Conservation (phyloP, 2,113 vertebrate genomes). For the Albula goreensis region DNA sequence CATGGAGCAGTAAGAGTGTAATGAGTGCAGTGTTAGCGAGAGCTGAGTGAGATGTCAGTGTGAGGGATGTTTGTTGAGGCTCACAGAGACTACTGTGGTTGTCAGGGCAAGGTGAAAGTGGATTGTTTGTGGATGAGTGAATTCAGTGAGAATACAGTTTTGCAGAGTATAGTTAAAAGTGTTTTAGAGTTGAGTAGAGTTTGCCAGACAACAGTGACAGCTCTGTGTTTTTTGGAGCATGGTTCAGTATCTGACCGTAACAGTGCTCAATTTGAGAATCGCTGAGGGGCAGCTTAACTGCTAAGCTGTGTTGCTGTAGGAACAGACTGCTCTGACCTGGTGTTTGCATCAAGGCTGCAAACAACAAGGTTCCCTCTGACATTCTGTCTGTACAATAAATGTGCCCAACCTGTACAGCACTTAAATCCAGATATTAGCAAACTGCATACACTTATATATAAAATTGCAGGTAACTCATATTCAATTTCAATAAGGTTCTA, state of each 20-base stretch:
- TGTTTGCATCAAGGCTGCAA: slow-evolving; percentile 28
- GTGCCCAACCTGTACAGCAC: slow-evolving; percentile 57
- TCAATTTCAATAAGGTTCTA: too few relatives aligned
- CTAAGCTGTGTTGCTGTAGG: slow-evolving; percentile 35
- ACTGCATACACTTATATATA: slow-evolving; percentile 51
- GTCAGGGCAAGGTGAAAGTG: background rate
- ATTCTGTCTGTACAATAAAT: slow-evolving; percentile 25
- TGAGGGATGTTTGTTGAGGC: background rate
- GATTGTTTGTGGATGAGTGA: background rate
- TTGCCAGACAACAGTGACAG: background rate
- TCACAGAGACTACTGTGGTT: background rate
- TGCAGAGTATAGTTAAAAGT: background rate
- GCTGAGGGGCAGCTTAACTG: slow-evolving; percentile 48
- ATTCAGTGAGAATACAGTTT: background rate
- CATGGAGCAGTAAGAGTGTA: background rate
- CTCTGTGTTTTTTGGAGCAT: background rate
- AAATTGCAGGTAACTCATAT: too few relatives aligned
- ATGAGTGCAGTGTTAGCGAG: background rate
- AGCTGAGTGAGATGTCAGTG: background rate
- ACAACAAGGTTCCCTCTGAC: slow-evolving; percentile 37
- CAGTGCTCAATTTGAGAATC: slow-evolving; percentile 53
- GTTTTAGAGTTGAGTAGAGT: background rate
- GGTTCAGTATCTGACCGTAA: background rate
- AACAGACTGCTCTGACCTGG: background rate
- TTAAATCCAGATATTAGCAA: slow-evolving; percentile 96